phyloP scores from a whole-genome alignment of 2,797 vertebrate genomes.

The Rhyacichthys aspro region DNA sequence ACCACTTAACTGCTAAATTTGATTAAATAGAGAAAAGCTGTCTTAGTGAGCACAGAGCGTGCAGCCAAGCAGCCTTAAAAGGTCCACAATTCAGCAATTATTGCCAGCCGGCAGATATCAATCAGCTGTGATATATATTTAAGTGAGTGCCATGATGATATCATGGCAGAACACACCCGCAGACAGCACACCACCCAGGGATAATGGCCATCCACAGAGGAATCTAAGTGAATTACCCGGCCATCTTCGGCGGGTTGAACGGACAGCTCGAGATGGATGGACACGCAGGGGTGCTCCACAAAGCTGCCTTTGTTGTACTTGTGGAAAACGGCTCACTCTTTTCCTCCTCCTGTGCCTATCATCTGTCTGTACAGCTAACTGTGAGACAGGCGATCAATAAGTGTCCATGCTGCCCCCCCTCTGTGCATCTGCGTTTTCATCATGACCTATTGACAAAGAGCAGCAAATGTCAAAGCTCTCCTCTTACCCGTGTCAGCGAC shows the following conservation, averaged over 20 bases:
- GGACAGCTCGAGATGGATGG: constrained; percentile 53
- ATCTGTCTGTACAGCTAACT: constrained; percentile 63
- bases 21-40: constrained; percentile 36
- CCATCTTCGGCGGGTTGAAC: constrained; percentile 45
- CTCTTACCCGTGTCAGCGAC: constrained; percentile 61
- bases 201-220: constrained; percentile 65
- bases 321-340: constrained; percentile 45
- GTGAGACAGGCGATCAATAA: constrained; percentile 70
- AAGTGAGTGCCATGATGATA: constrained; percentile 64
- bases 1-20: constrained; percentile 31
- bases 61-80: constrained; percentile 49
- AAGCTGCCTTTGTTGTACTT: constrained; percentile 54
- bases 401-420: constrained; percentile 53
- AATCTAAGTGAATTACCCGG: constrained; percentile 68
- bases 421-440: constrained; percentile 54
- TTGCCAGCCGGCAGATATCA: constrained; percentile 52
- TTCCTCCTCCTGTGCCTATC: constrained; percentile 49
- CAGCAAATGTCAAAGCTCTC: constrained; percentile 76
- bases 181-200: constrained; percentile 56
- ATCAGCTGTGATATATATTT: constrained; percentile 54
- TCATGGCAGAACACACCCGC: constrained; percentile 52
- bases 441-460: constrained; percentile 75
- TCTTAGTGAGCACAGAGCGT: constrained; percentile 21
- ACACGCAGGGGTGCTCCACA: constrained; percentile 30
- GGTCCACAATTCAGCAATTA: constrained; percentile 60